Conservation (phyloP, 2,797 vertebrate species). For the Crocidura indochinensis region DNA sequence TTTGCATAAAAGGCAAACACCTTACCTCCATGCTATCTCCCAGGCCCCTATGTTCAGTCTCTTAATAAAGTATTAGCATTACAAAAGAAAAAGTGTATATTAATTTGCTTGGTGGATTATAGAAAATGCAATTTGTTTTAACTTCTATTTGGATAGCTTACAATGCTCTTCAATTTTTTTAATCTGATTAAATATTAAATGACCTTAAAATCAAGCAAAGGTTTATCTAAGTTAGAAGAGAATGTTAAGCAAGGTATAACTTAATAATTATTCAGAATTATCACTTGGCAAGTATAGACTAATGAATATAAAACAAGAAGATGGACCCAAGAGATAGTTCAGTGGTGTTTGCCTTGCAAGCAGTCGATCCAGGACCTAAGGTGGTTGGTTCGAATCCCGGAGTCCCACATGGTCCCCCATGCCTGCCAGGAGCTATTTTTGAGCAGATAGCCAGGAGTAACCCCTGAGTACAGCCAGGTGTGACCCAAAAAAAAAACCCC, state of each 20-base stretch:
- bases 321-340: no score
- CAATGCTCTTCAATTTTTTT: conserved; percentile 43
- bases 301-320: conserved; percentile 69
- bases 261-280: conserved; percentile 76
- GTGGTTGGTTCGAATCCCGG: no score
- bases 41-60: no score
- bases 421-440: no score
- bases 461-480: no score
- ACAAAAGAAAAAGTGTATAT: not conserved
- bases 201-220: conserved; percentile 71
- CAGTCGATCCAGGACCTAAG: no score
- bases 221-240: conserved; percentile 64
- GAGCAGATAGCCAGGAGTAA: no score
- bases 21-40: no score
- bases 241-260: conserved; percentile 58
- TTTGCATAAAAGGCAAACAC: no score
- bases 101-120: not conserved
- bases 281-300: conserved; percentile 56
- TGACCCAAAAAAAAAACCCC: no score
- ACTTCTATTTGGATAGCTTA: conserved; percentile 59
- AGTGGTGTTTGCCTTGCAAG: no score
- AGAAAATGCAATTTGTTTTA: conserved; percentile 42
- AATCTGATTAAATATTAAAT: conserved; percentile 73
- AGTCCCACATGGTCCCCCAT: no score
- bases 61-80: not conserved